Evolutionary conservation across 2,888 invertebrate species (phyloP), one percentile per base, ranked within the genome.

Genomic region (Idaea straminata): DNA sequence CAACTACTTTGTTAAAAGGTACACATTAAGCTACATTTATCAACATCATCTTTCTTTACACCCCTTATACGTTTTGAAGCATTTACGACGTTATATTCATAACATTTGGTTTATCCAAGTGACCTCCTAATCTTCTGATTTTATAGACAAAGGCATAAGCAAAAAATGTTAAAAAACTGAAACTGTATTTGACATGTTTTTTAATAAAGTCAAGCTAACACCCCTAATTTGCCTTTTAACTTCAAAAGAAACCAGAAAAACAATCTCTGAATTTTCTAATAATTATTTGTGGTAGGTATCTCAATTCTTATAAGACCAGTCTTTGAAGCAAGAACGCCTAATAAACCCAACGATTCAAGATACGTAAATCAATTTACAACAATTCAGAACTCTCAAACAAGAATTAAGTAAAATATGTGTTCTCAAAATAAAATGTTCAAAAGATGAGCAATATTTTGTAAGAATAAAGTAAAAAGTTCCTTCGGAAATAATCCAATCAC

Each of bases 401-500:
- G 57, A 64, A 58, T 58, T 16, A 65, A 69, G 64, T 61, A 62
- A 63, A 60, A 64, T 15, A 16, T 16, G 58, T 16, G 58, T 6
- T 58, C 58, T 62, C 65, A 79, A 80, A 83, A 79, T 79, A 81
- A 79, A 80, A 73, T 74, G 69, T 77, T 73, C 69, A 74, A 77
- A 74, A 77, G 74, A 47, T 47, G 75, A 78, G 82, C 83, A 79
- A 81, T 84, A 84, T 85, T 86, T 83, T 79, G 83, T 80, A 84
- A 73, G 74, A 76, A 76, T 76, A 80, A 83, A 82, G 84, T 83
- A 80, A 83, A 83, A 84, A 85, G 80, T 85, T 80, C 81, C 82
- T 79, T 82, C 83, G 83, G 85, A 86, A 85, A 88, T 89, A 89
- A 91, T 88, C 86, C 88, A 89, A 89, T 90, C 86, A 86, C 78